Base-by-base conservation (phyloP, 2,113 vertebrate genomes). In the Syrmaticus mikado region DNA sequence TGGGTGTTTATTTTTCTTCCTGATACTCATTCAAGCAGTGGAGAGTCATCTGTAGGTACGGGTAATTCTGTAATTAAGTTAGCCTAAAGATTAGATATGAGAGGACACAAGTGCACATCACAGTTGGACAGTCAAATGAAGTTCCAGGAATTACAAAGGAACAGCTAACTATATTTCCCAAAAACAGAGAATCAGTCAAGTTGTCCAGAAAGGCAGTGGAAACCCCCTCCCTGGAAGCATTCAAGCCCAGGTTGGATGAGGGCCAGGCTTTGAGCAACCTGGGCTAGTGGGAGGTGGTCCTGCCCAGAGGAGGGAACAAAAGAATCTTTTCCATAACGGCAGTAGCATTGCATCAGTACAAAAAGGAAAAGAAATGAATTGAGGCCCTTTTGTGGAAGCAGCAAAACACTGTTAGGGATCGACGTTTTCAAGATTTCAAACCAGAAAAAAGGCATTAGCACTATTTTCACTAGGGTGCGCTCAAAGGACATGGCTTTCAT, bases 381-480 rank as follows among this genome's bases (percentile, higher is more conserved):
- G 46, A 80, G n/a, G 38, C 24, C 15, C 8, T 34, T 76, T 12
- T 24, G 65, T 79, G 38, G 28, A 52, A 38, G 14, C 80, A 48
- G 36, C 22, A 61, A 57, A 82, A 9, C 18, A 7, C 9, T 4
- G 45, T 36, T 30, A 24, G 18, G 3, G 46, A 8, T 0, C 27
- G 66, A 40, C 21, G 11, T 13, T 48, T 38, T 32, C 3, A n/a
- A 80, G 46, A n/a, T 65, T 86, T 87, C 21, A 48, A 89, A 48
- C 5, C 17, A 12, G 68, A 24, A 13, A 32, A 75, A 28, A 46
- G 2, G 2, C n/a, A 80, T 82, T 28, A 11, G 0, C 9, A 11
- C 50, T 22, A 8, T 58, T 75, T 74, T 81, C 93, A 20, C 90
- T 90, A 96, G 96, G 60, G 93, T 6, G 94, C 82, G 85, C 90